Conservation (phyloP, 1,140 invertebrate species). For the Caerostris darwini region DNA sequence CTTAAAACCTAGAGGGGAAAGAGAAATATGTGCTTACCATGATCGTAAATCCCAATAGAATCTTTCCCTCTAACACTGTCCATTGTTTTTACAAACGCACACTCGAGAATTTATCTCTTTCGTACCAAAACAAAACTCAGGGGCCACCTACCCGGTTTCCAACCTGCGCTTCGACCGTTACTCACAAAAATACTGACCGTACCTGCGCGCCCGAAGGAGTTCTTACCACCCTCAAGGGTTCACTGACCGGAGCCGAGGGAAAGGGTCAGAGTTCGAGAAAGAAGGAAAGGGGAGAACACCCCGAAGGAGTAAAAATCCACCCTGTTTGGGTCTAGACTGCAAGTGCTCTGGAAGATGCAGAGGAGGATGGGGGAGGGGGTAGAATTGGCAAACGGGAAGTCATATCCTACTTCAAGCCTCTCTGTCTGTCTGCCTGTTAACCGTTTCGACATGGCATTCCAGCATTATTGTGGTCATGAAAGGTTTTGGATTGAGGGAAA, state of each 20-base stretch:
- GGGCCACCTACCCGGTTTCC: background rate
- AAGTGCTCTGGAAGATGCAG: constrained; percentile 48
- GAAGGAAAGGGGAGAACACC: constrained; percentile 69
- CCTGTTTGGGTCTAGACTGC: constrained; percentile 58
- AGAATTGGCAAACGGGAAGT: constrained; percentile 49
- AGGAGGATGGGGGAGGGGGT: constrained; percentile 55
- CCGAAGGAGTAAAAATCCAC: constrained; percentile 60
- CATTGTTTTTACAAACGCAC: background rate
- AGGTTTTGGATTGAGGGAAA: background rate
- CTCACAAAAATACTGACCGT: constrained; percentile 18
- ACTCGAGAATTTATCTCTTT: background rate
- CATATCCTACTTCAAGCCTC: background rate
- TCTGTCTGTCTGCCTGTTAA: constrained; percentile 56
- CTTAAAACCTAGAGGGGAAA: background rate
- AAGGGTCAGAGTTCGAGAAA: constrained; percentile 61
- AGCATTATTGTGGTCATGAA: constrained; percentile 22
- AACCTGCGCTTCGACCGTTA: constrained; percentile 34
- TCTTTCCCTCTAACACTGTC: background rate
- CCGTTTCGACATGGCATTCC: constrained; percentile 73
- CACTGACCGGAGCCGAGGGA: constrained; percentile 49
- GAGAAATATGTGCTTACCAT: background rate
- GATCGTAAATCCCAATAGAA: background rate
- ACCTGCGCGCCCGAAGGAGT: constrained; percentile 32
- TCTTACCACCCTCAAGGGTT: constrained; percentile 34
- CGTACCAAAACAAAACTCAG: background rate